Percentiles rank a stretch among this genome's conserved stretches.
Evolutionary conservation across 2,797 vertebrate genomes (phyloP).

Genomic region (Melanotaenia nigrans): DNA sequence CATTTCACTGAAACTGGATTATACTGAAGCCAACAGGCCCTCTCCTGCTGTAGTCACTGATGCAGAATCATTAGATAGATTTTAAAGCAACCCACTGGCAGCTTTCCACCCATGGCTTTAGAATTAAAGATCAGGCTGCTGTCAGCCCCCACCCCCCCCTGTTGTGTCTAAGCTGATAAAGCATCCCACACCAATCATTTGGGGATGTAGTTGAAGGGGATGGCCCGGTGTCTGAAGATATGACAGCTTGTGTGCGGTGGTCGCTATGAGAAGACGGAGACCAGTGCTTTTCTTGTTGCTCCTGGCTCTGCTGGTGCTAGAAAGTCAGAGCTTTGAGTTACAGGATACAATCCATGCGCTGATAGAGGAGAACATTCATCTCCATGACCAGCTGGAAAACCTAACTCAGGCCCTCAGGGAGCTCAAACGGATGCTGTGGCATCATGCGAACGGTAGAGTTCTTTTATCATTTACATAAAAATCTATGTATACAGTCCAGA

Average conservation of each 20-base stretch:
- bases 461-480: background rate
- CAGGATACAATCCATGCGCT: conserved; percentile 86
- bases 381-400: conserved; percentile 87
- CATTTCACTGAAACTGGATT: conserved; percentile 10
- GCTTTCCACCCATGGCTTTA: conserved; percentile 65
- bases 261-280: conserved; percentile 58
- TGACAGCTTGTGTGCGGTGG: conserved; percentile 12
- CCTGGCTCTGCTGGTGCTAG: conserved; percentile 61
- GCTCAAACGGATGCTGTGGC: conserved; percentile 82
- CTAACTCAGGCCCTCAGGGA: conserved; percentile 85
- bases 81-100: conserved; percentile 72
- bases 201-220: background rate
- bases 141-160: conserved; percentile 36
- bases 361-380: conserved; percentile 86
- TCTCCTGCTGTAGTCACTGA: conserved; percentile 32
- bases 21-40: conserved; percentile 1
- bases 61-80: conserved; percentile 75
- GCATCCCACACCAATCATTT: conserved; percentile 15
- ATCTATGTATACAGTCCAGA: background rate
- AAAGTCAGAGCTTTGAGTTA: conserved; percentile 78
- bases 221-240: conserved; percentile 38
- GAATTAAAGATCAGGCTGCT: conserved; percentile 43
- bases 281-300: conserved; percentile 45
- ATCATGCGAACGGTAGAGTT: conserved; percentile 79
- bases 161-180: conserved; percentile 43